Percentiles rank a stretch among this genome's conserved stretches.
Conservation (phyloP, 2,888 invertebrate genomes). For the Eupithecia centaureata region DNA sequence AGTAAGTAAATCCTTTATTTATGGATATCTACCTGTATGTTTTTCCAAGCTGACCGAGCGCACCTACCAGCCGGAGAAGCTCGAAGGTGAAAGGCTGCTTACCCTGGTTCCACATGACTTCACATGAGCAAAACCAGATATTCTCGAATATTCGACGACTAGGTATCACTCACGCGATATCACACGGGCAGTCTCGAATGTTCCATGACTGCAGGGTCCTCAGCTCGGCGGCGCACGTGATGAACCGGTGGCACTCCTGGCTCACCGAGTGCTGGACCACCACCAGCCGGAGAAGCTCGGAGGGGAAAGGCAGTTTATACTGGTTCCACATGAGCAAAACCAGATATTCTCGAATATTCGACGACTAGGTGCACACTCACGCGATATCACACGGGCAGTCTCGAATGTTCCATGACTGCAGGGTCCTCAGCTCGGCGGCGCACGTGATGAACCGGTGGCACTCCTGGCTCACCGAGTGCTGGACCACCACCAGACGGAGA, state of each 20-base stretch:
- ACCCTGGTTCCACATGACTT: too few relatives aligned
- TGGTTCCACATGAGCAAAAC: too few relatives aligned
- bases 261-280: conserved; percentile 70
- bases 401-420: conserved; percentile 58
- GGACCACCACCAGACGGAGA: conserved; percentile 64
- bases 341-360: not conserved
- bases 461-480: conserved; percentile 65
- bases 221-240: conserved; percentile 64
- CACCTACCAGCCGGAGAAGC: too few relatives aligned
- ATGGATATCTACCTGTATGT: too few relatives aligned
- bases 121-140: too few relatives aligned
- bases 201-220: conserved; percentile 61
- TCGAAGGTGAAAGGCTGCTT: too few relatives aligned
- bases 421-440: conserved; percentile 62
- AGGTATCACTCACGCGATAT: conserved; percentile 46
- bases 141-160: too few relatives aligned
- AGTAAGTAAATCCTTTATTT: too few relatives aligned
- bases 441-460: conserved; percentile 62
- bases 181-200: conserved; percentile 39
- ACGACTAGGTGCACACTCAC: conserved; percentile 36
- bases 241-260: conserved; percentile 58
- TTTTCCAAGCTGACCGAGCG: too few relatives aligned
- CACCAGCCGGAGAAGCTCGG: conserved; percentile 64
- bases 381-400: conserved; percentile 44
- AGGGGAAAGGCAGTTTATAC: conserved; percentile 35